phyloP scores from a whole-genome alignment of 2,797 vertebrate genomes.

The Loriculus beryllinus region DNA sequence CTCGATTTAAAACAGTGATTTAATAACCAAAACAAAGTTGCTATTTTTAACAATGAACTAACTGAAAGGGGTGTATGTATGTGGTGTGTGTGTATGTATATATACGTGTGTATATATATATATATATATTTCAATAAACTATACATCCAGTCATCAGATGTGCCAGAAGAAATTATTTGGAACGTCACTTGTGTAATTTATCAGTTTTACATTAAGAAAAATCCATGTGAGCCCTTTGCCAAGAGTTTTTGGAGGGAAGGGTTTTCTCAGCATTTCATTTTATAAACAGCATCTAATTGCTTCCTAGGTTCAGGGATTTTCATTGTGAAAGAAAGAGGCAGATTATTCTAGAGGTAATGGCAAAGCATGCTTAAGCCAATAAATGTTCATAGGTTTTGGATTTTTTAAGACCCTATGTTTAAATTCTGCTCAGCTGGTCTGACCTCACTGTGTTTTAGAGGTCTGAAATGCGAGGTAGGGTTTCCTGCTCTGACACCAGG shows the following conservation, averaged over 20 bases:
- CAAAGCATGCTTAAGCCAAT: background rate
- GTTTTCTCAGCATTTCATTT: background rate
- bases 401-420: background rate
- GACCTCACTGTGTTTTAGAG: background rate
- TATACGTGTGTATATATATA: background rate
- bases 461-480: background rate
- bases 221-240: background rate
- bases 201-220: background rate
- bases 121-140: too few relatives aligned
- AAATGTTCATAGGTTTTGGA: background rate
- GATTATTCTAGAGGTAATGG: background rate
- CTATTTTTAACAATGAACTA: background rate
- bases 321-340: background rate
- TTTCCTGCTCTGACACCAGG: background rate
- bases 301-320: background rate
- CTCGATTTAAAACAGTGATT: background rate
- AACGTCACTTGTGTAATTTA: background rate
- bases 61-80: background rate
- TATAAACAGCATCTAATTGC: slow-evolving; percentile 18
- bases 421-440: background rate
- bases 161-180: background rate
- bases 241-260: background rate
- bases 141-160: background rate
- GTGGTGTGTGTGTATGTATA: background rate
- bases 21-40: background rate